Evolutionary conservation across 2,797 vertebrate species (phyloP).

Genomic region (Salarias fasciatus): DNA sequence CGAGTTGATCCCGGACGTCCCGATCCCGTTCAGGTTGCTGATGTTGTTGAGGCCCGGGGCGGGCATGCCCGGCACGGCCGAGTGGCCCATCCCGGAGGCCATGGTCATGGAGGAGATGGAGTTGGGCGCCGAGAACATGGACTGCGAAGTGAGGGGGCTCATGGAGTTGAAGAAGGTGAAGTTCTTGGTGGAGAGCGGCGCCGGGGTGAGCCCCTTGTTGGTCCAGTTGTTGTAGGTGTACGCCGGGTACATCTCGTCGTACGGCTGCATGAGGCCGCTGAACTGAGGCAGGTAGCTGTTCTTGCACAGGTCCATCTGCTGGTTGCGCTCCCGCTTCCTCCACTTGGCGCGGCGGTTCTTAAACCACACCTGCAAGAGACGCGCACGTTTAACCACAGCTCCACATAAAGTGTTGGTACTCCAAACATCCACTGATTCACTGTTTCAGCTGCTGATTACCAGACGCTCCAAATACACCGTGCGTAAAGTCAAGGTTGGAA

Average conservation of each 20-base stretch:
- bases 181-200: conserved; percentile 95
- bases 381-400: neutral
- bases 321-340: conserved; percentile 97
- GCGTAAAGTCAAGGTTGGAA: too few species aligned
- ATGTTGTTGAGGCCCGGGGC: conserved; percentile 94
- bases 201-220: conserved; percentile 93
- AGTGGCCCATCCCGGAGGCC: conserved; percentile 94
- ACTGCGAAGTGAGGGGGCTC: conserved; percentile 96
- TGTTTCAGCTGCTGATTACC: too few species aligned
- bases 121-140: conserved; percentile 97
- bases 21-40: conserved; percentile 94
- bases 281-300: conserved; percentile 98
- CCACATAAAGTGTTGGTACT: too few species aligned
- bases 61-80: conserved; percentile 92
- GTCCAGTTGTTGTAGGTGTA: conserved; percentile 99
- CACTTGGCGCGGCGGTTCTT: conserved; percentile 98
- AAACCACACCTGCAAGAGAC: conserved; percentile 91
- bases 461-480: too few species aligned
- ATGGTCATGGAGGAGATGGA: conserved; percentile 98
- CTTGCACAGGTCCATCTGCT: conserved; percentile 99
- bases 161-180: conserved; percentile 99
- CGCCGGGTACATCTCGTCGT: conserved; percentile 96
- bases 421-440: too few species aligned
- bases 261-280: conserved; percentile 97
- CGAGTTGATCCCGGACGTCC: conserved; percentile 92